Conservation (phyloP, 1,140 invertebrate species). For the Bursaphelenchus mucronatus region DNA sequence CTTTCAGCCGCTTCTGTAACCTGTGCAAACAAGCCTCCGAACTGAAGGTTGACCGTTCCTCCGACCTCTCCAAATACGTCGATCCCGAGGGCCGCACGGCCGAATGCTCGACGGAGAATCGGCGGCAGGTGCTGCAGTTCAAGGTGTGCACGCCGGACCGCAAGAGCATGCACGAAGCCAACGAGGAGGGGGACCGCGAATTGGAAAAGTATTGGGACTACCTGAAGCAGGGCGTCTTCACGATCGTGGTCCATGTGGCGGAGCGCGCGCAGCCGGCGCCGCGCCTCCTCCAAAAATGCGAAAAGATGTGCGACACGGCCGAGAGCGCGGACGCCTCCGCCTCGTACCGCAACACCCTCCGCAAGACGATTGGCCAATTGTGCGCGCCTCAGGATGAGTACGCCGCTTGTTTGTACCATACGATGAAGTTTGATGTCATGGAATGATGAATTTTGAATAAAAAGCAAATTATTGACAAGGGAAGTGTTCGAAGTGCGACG, state of each 20-base stretch:
- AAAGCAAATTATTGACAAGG: too few relatives aligned
- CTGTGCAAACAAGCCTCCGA: conserved; percentile 11
- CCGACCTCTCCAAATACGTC: background rate
- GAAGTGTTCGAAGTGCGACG: too few relatives aligned
- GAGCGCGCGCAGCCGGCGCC: background rate
- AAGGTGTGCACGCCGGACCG: conserved; percentile 21
- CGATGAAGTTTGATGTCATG: conserved; percentile 29
- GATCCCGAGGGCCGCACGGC: background rate
- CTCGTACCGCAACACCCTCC: conserved; percentile 15
- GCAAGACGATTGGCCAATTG: conserved; percentile 2
- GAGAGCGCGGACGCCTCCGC: background rate
- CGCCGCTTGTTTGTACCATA: conserved; percentile 25
- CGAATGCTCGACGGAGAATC: conserved; percentile 12
- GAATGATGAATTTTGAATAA: background rate
- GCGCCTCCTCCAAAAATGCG: conserved; percentile 8
- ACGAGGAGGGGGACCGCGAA: conserved; percentile 17
- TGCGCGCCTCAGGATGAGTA: conserved; percentile 29
- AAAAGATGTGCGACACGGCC: conserved; percentile 12
- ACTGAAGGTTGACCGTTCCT: background rate
- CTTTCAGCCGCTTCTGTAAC: conserved; percentile 19
- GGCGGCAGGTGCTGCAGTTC: background rate
- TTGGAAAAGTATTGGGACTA: conserved; percentile 23
- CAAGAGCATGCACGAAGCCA: conserved; percentile 20
- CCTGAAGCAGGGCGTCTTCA: conserved; percentile 22
- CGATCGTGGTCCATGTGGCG: conserved; percentile 19